A percentile compares a stretch with the other conserved stretches of the same genome.
phyloP scores from a whole-genome alignment of 2,888 invertebrate species.

The Hyposoter didymator region DNA sequence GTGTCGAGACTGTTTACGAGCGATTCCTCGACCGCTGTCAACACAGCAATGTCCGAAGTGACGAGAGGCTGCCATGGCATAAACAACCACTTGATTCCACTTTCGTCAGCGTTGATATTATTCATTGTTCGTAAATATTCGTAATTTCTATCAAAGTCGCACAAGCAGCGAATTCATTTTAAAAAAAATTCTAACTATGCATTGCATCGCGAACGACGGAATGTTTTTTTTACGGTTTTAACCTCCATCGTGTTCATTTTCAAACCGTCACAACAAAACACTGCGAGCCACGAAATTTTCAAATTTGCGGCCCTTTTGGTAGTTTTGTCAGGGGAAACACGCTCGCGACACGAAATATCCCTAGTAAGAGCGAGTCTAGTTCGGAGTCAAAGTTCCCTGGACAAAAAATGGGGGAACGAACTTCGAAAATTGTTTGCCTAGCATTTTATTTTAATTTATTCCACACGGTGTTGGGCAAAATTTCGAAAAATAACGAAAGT shows the following conservation, averaged over 20 bases:
- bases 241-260: not conserved
- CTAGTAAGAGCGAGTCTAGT: not conserved
- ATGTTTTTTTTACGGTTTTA: not conserved
- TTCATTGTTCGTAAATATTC: conserved; percentile 13
- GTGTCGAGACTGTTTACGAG: conserved; percentile 84
- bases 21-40: conserved; percentile 88
- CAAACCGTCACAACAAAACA: conserved; percentile 29
- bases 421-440: too few species aligned
- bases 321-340: not conserved
- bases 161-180: too few species aligned
- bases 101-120: conserved; percentile 42
- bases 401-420: not conserved
- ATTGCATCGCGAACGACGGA: not conserved
- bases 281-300: not conserved
- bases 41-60: conserved; percentile 87
- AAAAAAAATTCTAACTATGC: not conserved
- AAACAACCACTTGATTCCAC: conserved; percentile 81
- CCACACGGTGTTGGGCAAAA: too few species aligned
- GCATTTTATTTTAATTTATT: not conserved
- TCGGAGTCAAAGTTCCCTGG: not conserved
- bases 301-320: not conserved
- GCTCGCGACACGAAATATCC: not conserved
- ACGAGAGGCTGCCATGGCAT: conserved; percentile 88
- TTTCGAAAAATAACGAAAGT: not conserved
- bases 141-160: not conserved